Conservation (phyloP, 2,797 vertebrate genomes). For the Hemitrygon akajei region DNA sequence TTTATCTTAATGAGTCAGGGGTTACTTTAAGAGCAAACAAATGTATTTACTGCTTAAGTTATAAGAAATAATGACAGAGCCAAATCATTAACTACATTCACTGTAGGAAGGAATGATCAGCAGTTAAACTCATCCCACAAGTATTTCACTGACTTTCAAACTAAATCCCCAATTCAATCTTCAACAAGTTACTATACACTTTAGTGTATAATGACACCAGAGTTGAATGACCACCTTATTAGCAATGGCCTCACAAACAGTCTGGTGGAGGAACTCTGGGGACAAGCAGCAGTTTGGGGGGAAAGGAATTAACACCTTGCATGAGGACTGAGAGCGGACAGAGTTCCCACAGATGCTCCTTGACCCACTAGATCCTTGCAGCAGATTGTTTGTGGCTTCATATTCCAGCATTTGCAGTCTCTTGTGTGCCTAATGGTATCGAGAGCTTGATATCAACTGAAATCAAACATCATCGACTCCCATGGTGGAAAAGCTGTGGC, state of each 20-base stretch:
- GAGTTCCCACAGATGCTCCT: no score
- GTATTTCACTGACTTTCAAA: not conserved
- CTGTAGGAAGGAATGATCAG: not conserved
- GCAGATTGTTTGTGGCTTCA: no score
- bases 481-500: not conserved
- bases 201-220: not conserved
- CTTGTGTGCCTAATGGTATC: not conserved
- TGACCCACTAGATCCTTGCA: no score
- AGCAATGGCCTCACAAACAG: not conserved
- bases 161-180: not conserved
- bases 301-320: no score
- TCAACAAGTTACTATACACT: not conserved
- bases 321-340: no score
- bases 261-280: no score
- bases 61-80: not conserved
- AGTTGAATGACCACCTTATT: not conserved
- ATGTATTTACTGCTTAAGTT: not conserved
- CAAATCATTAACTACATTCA: not conserved
- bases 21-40: not conserved
- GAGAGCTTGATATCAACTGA: not conserved
- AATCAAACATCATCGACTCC: not conserved
- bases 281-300: no score
- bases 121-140: not conserved
- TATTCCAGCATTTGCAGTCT: no score
- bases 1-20: not conserved